Percentiles rank a stretch among this genome's conserved stretches.
These are phyloP conservation scores for Anguilla pacifica DNA, from an alignment of 2,797 vertebrate species.

Conservation along the genomic window DNA sequence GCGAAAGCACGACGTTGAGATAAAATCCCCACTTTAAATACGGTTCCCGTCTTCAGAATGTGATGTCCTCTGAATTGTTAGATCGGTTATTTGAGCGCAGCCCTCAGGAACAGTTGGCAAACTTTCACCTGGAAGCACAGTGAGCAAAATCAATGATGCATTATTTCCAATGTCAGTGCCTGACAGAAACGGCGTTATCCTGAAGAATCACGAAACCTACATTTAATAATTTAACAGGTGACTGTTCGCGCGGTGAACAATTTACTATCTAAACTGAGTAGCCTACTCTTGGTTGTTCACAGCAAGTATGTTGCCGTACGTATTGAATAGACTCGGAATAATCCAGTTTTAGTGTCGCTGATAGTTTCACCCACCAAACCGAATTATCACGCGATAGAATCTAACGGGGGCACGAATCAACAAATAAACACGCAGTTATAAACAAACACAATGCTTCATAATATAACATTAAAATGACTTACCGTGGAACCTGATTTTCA, in stretches of 20 bases:
- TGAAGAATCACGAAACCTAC: no score
- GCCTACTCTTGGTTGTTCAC: background rate
- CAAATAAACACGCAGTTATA: background rate
- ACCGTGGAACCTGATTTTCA: constrained; percentile 52
- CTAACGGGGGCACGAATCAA: background rate
- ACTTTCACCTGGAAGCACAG: constrained; percentile 54
- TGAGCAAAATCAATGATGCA: background rate
- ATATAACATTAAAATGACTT: constrained; percentile 42
- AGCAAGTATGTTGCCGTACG: background rate
- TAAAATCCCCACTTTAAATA: constrained; percentile 30
- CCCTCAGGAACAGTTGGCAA: constrained; percentile 41
- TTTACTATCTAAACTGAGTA: background rate
- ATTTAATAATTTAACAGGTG: background rate
- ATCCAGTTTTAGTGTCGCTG: background rate
- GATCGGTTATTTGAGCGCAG: constrained; percentile 18
- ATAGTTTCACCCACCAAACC: background rate
- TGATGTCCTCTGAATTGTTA: constrained; percentile 29
- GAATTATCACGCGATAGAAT: background rate
- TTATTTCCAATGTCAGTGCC: background rate
- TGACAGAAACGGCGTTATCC: background rate
- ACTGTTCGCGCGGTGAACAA: background rate
- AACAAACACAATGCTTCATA: constrained; percentile 3
- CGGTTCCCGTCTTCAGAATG: constrained; percentile 28
- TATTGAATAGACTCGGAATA: background rate
- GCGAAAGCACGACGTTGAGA: constrained; percentile 28